A percentile compares a stretch with the other conserved stretches of the same genome.
These are phyloP conservation scores for Xanthorhoe designata DNA, from an alignment of 2,888 invertebrate genomes.

Conservation along the genomic window DNA sequence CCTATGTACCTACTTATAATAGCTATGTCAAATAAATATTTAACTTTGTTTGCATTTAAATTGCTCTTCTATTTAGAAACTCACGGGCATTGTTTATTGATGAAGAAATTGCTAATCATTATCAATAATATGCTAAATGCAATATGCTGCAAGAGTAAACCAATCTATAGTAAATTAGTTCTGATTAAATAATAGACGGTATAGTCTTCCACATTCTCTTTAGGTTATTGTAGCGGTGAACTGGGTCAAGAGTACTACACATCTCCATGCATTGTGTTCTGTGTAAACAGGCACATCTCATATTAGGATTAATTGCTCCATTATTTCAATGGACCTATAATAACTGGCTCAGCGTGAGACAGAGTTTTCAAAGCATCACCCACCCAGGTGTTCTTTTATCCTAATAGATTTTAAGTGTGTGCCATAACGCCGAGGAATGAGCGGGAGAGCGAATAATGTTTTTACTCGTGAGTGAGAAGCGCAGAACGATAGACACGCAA, in stretches of 20 bases:
- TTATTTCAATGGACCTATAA: constrained; percentile 39
- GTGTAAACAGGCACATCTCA: constrained; percentile 24
- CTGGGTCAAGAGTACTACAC: constrained; percentile 47
- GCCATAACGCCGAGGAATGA: too few species aligned
- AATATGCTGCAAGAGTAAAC: constrained; percentile 29
- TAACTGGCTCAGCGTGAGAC: constrained; percentile 48
- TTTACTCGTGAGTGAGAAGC: too few species aligned
- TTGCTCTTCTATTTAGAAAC: constrained; percentile 10
- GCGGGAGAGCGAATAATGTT: too few species aligned
- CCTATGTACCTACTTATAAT: too few species aligned
- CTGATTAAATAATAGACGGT: constrained; percentile 22
- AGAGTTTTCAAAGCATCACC: constrained; percentile 46
- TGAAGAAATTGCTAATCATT: constrained; percentile 24
- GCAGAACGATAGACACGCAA: too few species aligned
- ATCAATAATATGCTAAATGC: constrained; percentile 33
- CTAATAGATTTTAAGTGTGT: constrained; percentile 56
- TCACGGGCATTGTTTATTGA: constrained; percentile 17
- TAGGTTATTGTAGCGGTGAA: constrained; percentile 39
- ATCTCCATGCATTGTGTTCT: constrained; percentile 44
- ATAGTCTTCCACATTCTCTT: constrained; percentile 43
- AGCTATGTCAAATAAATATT: too few species aligned
- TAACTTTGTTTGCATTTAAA: not conserved
- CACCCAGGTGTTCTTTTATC: constrained; percentile 47
- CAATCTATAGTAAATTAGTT: constrained; percentile 38
- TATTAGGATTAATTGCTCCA: constrained; percentile 47